Evolutionary conservation across 2,113 vertebrate genomes (phyloP), one percentile per base, ranked within the genome.

Genomic region (Misgurnus anguillicaudatus): DNA sequence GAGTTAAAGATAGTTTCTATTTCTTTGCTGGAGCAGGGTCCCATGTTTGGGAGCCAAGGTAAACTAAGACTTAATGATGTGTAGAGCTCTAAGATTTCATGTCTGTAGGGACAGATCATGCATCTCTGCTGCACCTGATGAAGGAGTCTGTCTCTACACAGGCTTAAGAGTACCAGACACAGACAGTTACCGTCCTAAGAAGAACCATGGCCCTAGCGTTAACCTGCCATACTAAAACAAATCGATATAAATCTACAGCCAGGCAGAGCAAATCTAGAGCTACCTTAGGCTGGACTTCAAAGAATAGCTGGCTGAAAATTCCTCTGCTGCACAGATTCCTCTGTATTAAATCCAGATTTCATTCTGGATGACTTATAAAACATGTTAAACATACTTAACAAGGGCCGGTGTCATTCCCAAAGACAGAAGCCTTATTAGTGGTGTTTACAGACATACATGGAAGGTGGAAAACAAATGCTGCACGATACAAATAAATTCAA

Each of bases 101-200:
- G 48, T 73, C 78, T 42, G 41, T 38, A 74, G 67, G 51, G 75
- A 82, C 55, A 68, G 81, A 78, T 57, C 73, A 65, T 73, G 75
- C 55, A 53, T 73, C 80, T 65, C 53, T 74, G 36, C 57, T 70
- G 65, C 60, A 70, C 41, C 75, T 82, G 80, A 82, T 79, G 72
- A 65, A 66, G 70, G 71, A 71, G 41, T 38, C 75, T 69, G 60
- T 58, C 72, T 75, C 24, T 47, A 24, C 16, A 45, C 24, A 14
- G 61, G 80, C 67, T 71, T 78, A 64, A 65, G 70, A 75, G 76
- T 78, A 76, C 80, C 80, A 82, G 76, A 79, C 79, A 82, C 60
- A 74, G 80, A 77, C 77, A 47, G 72, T 79, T 66, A 79, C 66
- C 31, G 21, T 67, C 66, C 64, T 66, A 62, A 79, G 57, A 58